Conservation (phyloP, 2,113 vertebrate species). For the Amazona guildingii region DNA sequence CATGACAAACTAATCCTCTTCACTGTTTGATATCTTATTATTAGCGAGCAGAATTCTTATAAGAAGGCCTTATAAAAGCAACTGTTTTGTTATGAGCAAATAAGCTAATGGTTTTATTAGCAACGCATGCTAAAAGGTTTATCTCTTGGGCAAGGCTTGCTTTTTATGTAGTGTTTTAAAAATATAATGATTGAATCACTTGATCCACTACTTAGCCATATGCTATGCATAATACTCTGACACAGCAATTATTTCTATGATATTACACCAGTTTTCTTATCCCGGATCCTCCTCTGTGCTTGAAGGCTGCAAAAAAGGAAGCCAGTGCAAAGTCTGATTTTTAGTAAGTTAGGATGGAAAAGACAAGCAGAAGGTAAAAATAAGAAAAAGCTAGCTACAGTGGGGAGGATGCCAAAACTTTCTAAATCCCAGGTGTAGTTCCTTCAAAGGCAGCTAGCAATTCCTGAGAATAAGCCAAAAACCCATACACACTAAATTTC, state of each 20-base stretch:
- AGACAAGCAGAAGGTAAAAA: background rate
- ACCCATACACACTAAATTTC: background rate
- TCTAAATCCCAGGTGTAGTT: background rate
- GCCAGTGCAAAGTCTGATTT: background rate
- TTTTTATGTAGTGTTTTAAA: background rate
- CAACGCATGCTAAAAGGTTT: background rate
- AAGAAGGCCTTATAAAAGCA: background rate
- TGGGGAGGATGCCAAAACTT: background rate
- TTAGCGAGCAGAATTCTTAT: background rate
- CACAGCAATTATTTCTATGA: background rate
- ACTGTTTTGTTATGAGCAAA: background rate
- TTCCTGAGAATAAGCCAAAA: background rate
- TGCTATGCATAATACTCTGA: accelerated
- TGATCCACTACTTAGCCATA: background rate
- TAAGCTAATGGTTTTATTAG: background rate
- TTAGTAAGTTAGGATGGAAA: background rate
- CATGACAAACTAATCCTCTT: background rate
- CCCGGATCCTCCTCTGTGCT: background rate
- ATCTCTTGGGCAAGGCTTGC: background rate
- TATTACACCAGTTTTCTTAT: background rate
- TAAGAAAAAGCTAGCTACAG: background rate
- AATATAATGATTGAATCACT: background rate
- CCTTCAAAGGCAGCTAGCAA: background rate
- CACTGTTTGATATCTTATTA: background rate
- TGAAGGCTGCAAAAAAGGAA: background rate